Conservation (phyloP, 2,113 vertebrate species). For the Varanus salvator region DNA sequence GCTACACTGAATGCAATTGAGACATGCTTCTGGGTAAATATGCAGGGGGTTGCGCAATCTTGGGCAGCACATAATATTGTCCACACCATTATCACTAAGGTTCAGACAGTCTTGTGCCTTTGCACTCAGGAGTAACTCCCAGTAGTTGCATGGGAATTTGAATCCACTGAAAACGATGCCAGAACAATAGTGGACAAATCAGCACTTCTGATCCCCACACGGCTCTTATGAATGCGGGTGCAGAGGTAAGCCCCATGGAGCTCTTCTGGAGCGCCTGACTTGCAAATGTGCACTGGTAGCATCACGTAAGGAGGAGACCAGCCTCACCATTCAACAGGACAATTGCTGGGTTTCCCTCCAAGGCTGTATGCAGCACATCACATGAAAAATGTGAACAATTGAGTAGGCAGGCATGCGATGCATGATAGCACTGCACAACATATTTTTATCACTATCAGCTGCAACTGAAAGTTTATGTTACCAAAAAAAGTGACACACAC, state of each 20-base stretch:
- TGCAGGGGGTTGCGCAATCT: background rate
- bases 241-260: background rate
- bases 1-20: background rate
- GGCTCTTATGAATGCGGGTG: background rate
- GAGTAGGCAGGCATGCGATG: background rate
- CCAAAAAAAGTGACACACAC: slow-evolving; percentile 38
- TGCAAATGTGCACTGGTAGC: background rate
- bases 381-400: background rate
- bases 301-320: background rate
- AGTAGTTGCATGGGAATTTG: background rate
- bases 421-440: background rate
- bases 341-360: background rate
- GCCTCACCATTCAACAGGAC: background rate
- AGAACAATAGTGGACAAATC: background rate
- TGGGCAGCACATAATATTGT: background rate
- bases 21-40: background rate
- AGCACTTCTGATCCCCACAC: no score
- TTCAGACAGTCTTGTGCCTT: background rate
- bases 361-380: background rate
- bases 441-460: slow-evolving; percentile 37
- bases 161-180: background rate
- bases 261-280: background rate
- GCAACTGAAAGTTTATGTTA: slow-evolving; percentile 49
- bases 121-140: background rate
- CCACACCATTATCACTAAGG: background rate